These are phyloP conservation scores for Phenganax subtilis DNA, from an alignment of 92 coral and sea anemone species.

Conservation along the genomic window DNA sequence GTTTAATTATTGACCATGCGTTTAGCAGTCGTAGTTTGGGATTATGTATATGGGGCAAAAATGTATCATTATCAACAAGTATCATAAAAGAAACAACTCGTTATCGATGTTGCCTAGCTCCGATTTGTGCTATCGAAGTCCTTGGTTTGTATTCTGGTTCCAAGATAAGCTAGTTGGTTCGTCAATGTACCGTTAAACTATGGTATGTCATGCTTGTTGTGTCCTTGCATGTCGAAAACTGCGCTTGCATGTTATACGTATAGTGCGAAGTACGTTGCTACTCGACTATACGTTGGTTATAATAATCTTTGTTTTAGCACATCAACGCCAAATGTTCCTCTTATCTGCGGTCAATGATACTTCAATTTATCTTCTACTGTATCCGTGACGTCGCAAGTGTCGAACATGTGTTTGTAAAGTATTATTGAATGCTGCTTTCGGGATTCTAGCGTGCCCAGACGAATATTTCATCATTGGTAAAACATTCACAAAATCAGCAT, in stretches of 20 bases:
- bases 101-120: too few species aligned
- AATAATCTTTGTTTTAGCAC: conserved; percentile 7
- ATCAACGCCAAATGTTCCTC: conserved; percentile 7
- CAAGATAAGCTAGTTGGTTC: too few species aligned
- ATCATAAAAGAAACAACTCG: too few species aligned
- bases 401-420: neutral
- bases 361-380: conserved; percentile 3
- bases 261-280: neutral
- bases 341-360: conserved; percentile 7
- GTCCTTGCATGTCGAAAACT: too few species aligned
- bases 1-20: neutral
- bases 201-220: too few species aligned
- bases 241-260: too few species aligned
- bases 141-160: too few species aligned
- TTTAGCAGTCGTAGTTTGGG: neutral
- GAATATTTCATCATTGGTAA: neutral
- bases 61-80: too few species aligned
- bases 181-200: too few species aligned
- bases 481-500: conserved; percentile 7
- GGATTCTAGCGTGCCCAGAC: conserved; percentile 7
- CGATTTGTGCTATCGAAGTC: too few species aligned
- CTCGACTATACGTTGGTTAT: neutral
- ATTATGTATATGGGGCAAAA: too few species aligned
- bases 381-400: neutral
- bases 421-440: neutral